phyloP scores from a whole-genome alignment of 2,888 invertebrate genomes.

The Zeuzera pyrina region DNA sequence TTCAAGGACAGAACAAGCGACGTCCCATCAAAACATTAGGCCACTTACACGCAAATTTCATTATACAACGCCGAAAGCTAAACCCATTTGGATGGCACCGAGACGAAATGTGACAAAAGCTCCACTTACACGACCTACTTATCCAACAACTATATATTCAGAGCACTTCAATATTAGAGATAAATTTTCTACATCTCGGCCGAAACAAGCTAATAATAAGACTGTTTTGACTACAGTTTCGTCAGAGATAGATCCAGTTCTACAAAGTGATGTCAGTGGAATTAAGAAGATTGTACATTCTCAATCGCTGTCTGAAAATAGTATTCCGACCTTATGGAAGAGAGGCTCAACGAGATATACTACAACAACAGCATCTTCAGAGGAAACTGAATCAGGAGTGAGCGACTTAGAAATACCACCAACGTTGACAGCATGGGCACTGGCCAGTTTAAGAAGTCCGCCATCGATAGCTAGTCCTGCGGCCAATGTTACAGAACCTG shows the following conservation, averaged over 20 bases:
- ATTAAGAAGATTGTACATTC: conserved; percentile 53
- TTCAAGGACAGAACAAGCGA: conserved; percentile 28
- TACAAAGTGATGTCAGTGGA: conserved; percentile 50
- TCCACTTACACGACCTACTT: conserved; percentile 27
- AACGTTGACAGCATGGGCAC: conserved; percentile 65
- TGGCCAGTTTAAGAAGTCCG: conserved; percentile 58
- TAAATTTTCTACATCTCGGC: conserved; percentile 29
- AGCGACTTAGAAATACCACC: conserved; percentile 61
- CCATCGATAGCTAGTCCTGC: conserved; percentile 33
- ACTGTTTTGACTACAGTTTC: conserved; percentile 53
- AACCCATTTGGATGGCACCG: conserved; percentile 59
- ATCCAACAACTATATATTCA: conserved; percentile 54
- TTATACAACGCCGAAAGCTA: conserved; percentile 49
- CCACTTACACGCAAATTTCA: conserved; percentile 47
- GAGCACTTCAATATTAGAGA: conserved; percentile 57
- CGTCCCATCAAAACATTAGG: conserved; percentile 26
- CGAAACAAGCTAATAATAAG: conserved; percentile 30
- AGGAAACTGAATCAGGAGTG: conserved; percentile 26
- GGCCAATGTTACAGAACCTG: conserved; percentile 31
- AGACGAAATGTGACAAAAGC: conserved; percentile 41
- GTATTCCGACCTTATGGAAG: conserved; percentile 62
- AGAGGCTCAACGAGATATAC: conserved; percentile 63
- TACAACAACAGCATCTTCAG: conserved; percentile 35
- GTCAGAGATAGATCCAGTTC: conserved; percentile 64
- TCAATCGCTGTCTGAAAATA: conserved; percentile 55